Percentiles rank a stretch among this genome's conserved stretches.
These are phyloP conservation scores for Dolichotis patagonum DNA, from an alignment of 2,113 vertebrate species.

Conservation along the genomic window DNA sequence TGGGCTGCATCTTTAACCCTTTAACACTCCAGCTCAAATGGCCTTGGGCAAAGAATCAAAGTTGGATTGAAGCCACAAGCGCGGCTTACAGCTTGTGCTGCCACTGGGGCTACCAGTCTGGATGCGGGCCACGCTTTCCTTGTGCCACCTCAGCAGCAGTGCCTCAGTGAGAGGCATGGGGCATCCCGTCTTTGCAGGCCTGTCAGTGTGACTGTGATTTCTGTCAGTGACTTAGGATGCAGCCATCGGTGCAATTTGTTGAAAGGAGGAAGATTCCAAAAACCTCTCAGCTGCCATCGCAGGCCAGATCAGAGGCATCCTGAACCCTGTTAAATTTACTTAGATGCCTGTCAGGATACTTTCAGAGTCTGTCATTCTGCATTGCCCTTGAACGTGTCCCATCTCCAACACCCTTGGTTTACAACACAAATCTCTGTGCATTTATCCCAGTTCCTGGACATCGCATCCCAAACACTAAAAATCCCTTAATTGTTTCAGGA, in stretches of 20 bases:
- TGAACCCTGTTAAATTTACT: not conserved
- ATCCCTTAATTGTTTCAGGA: not conserved
- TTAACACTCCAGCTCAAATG: constrained; percentile 42
- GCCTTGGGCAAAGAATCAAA: constrained; percentile 61
- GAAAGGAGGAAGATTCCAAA: constrained; percentile 47
- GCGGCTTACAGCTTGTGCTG: not conserved
- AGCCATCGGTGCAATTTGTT: constrained; percentile 1
- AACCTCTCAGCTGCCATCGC: not conserved
- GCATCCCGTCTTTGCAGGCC: not conserved
- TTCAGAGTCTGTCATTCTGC: not conserved
- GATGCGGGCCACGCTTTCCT: not conserved
- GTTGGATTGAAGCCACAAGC: not conserved
- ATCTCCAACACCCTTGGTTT: constrained; percentile 4
- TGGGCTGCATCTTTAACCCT: constrained; percentile 61
- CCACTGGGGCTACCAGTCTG: constrained; percentile 21
- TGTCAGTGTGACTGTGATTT: not conserved
- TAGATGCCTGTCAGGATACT: not conserved
- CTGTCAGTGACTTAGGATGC: not conserved
- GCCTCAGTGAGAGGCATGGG: not conserved
- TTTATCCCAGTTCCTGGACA: not conserved
- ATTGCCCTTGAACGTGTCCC: not conserved
- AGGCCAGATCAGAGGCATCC: not conserved
- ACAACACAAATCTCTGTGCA: not conserved
- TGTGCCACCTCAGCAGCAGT: not conserved
- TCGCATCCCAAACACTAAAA: not conserved